These are phyloP conservation scores for Patella ulyssiponensis DNA, from an alignment of 2,888 invertebrate genomes.

Conservation along the genomic window DNA sequence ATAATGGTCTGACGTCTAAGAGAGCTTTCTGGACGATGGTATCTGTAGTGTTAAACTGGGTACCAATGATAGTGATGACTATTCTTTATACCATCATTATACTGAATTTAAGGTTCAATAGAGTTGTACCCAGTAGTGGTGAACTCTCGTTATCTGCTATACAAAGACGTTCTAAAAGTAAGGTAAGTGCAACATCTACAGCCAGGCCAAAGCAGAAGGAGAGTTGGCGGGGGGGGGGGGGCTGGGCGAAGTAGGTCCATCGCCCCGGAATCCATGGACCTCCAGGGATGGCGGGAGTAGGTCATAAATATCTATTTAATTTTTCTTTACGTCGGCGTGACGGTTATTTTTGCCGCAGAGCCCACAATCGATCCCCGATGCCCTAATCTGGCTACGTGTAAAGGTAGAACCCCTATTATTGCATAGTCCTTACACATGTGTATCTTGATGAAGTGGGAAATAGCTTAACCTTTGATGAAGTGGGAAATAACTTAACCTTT, in stretches of 20 bases:
- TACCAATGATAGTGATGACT: constrained; percentile 61
- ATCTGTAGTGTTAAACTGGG: constrained; percentile 64
- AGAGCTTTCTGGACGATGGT: constrained; percentile 61
- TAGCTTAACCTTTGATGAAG: too few species aligned
- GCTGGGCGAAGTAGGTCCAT: not conserved
- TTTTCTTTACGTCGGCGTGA: too few species aligned
- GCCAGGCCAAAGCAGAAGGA: too few species aligned
- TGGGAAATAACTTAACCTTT: too few species aligned
- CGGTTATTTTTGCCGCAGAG: too few species aligned
- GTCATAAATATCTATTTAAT: too few species aligned
- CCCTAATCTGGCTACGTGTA: too few species aligned
- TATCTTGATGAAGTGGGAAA: too few species aligned
- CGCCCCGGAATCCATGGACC: not conserved
- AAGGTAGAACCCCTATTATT: too few species aligned
- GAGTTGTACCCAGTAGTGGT: constrained; percentile 53
- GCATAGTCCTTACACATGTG: too few species aligned
- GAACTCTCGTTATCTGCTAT: constrained; percentile 48
- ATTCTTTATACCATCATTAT: constrained; percentile 58
- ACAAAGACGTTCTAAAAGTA: constrained; percentile 55
- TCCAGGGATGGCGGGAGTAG: not conserved
- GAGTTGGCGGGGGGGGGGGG: too few species aligned
- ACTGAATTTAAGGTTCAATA: constrained; percentile 50
- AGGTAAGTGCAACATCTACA: constrained; percentile 40
- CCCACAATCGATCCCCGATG: too few species aligned
- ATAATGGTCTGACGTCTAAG: constrained; percentile 53